Conservation (phyloP, 2,113 vertebrate species). For the Anoplopoma fimbria region DNA sequence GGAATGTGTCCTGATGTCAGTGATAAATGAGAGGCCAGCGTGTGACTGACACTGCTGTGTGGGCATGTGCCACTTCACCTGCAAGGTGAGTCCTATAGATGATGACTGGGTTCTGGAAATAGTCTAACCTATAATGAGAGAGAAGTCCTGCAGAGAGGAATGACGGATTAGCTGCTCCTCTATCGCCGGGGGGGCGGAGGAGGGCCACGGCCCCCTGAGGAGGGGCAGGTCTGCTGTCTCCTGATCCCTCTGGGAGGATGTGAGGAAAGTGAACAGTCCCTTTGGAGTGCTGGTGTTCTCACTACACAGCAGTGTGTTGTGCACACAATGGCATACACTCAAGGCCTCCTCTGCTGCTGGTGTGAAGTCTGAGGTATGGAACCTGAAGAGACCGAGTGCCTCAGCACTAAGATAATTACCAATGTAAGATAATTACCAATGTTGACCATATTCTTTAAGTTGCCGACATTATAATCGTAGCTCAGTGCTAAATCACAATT, state of each 20-base stretch:
- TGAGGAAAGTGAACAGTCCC: background rate
- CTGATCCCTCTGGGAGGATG: conserved; percentile 23
- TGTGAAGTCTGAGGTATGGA: background rate
- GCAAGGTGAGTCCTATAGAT: conserved; percentile 18
- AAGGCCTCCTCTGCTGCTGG: background rate
- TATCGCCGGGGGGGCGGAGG: background rate
- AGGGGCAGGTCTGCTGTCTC: background rate
- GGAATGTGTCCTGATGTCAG: conserved; percentile 17
- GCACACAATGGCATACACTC: conserved; percentile 10
- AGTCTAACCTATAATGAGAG: conserved; percentile 31
- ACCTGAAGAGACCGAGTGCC: no score
- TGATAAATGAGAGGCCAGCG: conserved; percentile 22
- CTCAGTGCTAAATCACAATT: no score
- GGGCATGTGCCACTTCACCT: conserved; percentile 13
- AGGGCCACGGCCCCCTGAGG: conserved; percentile 10
- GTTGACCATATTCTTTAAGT: no score
- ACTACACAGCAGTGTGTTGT: background rate
- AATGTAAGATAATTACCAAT: background rate
- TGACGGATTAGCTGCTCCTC: conserved; percentile 26
- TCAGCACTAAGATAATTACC: no score
- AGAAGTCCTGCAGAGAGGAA: conserved; percentile 16
- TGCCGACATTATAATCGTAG: no score
- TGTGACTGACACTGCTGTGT: conserved; percentile 29
- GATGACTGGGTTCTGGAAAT: conserved; percentile 28
- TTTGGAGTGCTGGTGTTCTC: background rate